phyloP scores from a whole-genome alignment of 2,797 vertebrate species.

The Megalops cyprinoides region DNA sequence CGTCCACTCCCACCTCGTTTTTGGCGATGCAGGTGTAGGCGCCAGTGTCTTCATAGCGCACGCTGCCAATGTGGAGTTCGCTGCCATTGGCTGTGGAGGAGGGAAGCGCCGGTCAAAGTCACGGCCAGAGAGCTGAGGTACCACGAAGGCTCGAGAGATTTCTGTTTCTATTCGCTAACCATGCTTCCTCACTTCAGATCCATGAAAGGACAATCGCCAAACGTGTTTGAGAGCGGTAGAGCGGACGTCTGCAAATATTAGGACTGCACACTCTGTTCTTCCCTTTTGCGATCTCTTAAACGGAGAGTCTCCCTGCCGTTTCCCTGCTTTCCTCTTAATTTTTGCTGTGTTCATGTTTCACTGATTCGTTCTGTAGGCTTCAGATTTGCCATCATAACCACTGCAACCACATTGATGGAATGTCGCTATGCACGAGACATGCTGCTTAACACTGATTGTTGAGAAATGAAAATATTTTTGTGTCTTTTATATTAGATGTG shows the following conservation, averaged over 20 bases:
- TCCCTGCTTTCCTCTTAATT: background rate
- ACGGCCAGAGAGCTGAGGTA: background rate
- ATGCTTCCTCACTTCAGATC: background rate
- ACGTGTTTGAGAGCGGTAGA: too few species aligned
- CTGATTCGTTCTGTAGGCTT: too few species aligned
- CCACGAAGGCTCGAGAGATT: background rate
- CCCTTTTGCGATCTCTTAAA: background rate
- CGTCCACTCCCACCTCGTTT: conserved; percentile 95
- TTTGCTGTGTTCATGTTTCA: background rate
- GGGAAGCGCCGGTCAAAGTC: conserved; percentile 20
- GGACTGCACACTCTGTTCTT: background rate
- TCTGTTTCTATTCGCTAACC: background rate
- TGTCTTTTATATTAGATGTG: too few species aligned
- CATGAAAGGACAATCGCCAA: background rate
- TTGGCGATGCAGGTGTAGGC: conserved; percentile 97
- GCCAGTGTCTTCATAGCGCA: conserved; percentile 95
- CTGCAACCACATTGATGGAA: too few species aligned
- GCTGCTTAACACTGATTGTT: too few species aligned
- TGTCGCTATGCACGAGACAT: too few species aligned
- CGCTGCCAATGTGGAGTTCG: conserved; percentile 88
- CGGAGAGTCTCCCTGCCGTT: background rate
- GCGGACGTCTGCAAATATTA: background rate
- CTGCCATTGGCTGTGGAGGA: conserved; percentile 84
- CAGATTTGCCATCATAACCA: too few species aligned
- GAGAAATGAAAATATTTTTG: too few species aligned